phyloP scores from a whole-genome alignment of 2,888 invertebrate species.

The Ellobium chinense region DNA sequence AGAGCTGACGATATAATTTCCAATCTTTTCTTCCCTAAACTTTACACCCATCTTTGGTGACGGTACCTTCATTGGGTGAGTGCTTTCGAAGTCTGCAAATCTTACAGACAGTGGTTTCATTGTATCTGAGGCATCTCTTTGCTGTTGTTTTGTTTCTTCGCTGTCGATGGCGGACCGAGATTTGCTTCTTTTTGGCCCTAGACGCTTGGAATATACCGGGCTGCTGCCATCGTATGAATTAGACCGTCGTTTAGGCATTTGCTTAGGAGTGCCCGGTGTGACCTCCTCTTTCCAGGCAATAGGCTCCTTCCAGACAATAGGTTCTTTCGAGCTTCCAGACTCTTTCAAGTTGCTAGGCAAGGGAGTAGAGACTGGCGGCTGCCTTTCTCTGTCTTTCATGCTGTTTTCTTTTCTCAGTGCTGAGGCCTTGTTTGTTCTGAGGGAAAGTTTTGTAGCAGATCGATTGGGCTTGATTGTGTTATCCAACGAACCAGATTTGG shows the following conservation, averaged over 20 bases:
- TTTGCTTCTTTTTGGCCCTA: not conserved
- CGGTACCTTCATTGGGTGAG: not conserved
- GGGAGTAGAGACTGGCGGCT: not conserved
- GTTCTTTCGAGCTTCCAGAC: too few relatives aligned
- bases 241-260: not conserved
- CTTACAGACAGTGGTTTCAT: not conserved
- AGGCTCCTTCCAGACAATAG: too few relatives aligned
- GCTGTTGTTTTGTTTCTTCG: constrained; percentile 1
- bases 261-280: not conserved
- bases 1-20: not conserved
- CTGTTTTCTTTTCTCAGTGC: constrained; percentile 38
- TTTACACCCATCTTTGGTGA: not conserved
- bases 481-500: not conserved
- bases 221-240: constrained; percentile 10
- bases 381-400: constrained; percentile 8
- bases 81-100: not conserved
- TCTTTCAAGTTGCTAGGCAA: too few relatives aligned
- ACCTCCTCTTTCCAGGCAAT: not conserved
- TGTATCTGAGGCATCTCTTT: not conserved
- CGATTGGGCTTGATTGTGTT: not conserved
- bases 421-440: constrained; percentile 32
- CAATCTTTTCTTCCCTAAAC: not conserved
- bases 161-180: constrained; percentile 14
- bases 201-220: not conserved
- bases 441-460: not conserved